Conservation (phyloP, 2,113 vertebrate species). For the Erpornis zantholeuca region DNA sequence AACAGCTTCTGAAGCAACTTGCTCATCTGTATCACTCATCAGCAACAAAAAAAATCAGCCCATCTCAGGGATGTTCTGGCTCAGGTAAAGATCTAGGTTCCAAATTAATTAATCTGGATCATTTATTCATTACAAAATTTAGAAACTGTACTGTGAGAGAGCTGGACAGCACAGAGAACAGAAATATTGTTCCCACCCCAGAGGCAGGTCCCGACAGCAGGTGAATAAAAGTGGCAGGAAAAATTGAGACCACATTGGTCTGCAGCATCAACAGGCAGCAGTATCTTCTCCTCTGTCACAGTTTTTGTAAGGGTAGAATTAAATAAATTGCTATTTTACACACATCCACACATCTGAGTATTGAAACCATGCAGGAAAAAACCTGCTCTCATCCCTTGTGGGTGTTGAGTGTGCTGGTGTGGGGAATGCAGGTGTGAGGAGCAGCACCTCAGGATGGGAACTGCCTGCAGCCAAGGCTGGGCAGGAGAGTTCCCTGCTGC, state of each 20-base stretch:
- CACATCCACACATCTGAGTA: background rate
- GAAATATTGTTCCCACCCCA: background rate
- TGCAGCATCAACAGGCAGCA: background rate
- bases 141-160: background rate
- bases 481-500: background rate
- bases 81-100: background rate
- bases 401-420: background rate
- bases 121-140: background rate
- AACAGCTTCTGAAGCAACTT: background rate
- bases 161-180: background rate
- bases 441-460: background rate
- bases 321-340: background rate
- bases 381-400: background rate
- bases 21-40: background rate
- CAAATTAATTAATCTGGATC: background rate
- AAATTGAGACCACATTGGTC: rapidly evolving
- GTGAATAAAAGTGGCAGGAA: background rate
- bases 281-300: background rate
- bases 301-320: background rate
- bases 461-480: background rate
- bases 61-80: background rate
- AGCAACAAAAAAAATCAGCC: background rate
- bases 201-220: background rate
- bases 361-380: background rate
- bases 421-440: background rate